Percentiles rank a stretch among this genome's conserved stretches.
Evolutionary conservation across 2,888 invertebrate species (phyloP).

Genomic region (Caenorhabditis becei): DNA sequence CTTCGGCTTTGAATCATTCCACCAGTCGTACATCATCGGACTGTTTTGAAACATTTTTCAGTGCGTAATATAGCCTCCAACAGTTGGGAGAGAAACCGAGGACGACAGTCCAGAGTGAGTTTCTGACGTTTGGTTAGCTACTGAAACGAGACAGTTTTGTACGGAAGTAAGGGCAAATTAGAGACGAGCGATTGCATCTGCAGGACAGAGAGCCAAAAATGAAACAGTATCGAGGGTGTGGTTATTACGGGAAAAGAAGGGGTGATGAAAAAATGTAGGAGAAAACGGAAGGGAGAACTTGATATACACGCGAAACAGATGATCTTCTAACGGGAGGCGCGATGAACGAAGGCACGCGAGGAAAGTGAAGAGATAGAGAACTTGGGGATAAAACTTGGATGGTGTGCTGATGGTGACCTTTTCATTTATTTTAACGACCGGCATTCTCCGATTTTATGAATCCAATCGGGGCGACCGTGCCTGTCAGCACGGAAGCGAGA

Average conservation of each 20-base stretch:
- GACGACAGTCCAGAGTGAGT: constrained; percentile 44
- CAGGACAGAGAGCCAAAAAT: constrained; percentile 31
- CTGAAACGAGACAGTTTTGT: constrained; percentile 16
- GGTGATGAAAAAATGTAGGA: constrained; percentile 27
- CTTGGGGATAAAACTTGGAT: constrained; percentile 36
- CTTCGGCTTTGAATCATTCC: constrained; percentile 59
- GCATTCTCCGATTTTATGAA: constrained; percentile 47
- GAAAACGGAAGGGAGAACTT: constrained; percentile 41
- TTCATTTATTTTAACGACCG: constrained; percentile 44
- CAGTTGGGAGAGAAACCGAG: constrained; percentile 24
- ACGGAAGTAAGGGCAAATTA: constrained; percentile 26
- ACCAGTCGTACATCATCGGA: constrained; percentile 68
- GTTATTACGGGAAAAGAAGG: constrained; percentile 41
- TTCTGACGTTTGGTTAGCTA: constrained; percentile 18
- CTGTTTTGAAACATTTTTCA: constrained; percentile 56
- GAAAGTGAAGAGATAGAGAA: constrained; percentile 7
- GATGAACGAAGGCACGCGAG: constrained; percentile 29
- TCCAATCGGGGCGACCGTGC: constrained; percentile 4
- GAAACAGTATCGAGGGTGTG: constrained; percentile 44
- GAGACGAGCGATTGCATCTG: constrained; percentile 18
- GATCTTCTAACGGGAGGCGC: constrained; percentile 33
- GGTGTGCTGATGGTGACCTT: constrained; percentile 45
- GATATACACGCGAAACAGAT: constrained; percentile 46
- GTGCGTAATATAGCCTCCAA: constrained; percentile 26
- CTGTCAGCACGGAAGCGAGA: constrained; percentile 22